Percentiles rank a stretch among this genome's conserved stretches.
phyloP scores from a whole-genome alignment of 2,113 vertebrate genomes.

The Perca schrenkii region DNA sequence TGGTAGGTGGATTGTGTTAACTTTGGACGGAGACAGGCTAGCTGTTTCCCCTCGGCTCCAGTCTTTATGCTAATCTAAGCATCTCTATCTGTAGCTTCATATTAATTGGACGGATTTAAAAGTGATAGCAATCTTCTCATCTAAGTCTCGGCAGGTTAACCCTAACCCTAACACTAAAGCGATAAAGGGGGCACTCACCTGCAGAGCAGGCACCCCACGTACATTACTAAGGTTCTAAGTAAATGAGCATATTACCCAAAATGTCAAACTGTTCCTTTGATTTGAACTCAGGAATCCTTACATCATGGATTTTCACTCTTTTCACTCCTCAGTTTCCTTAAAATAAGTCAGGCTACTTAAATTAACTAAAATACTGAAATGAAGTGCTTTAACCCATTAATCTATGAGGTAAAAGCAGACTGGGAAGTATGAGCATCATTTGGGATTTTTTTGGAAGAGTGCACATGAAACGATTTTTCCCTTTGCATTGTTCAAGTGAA shows the following conservation, averaged over 20 bases:
- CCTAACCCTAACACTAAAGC: no score
- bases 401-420: neutral
- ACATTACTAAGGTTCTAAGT: no score
- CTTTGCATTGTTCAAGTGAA: neutral
- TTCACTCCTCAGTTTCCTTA: no score
- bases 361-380: neutral
- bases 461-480: neutral
- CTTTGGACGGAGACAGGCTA: neutral
- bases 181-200: no score
- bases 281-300: no score
- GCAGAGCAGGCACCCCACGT: no score
- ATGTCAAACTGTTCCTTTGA: no score
- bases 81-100: neutral
- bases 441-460: neutral
- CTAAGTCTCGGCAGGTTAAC: no score
- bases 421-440: neutral
- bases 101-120: neutral
- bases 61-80: neutral
- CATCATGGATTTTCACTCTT: no score
- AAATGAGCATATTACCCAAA: no score
- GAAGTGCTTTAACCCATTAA: neutral
- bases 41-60: neutral
- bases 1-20: neutral
- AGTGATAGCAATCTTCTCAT: no score
- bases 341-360: no score